Evolutionary conservation across 2,888 invertebrate genomes (phyloP), one percentile per base, ranked within the genome.

Genomic region (Ormyrus pomaceus): DNA sequence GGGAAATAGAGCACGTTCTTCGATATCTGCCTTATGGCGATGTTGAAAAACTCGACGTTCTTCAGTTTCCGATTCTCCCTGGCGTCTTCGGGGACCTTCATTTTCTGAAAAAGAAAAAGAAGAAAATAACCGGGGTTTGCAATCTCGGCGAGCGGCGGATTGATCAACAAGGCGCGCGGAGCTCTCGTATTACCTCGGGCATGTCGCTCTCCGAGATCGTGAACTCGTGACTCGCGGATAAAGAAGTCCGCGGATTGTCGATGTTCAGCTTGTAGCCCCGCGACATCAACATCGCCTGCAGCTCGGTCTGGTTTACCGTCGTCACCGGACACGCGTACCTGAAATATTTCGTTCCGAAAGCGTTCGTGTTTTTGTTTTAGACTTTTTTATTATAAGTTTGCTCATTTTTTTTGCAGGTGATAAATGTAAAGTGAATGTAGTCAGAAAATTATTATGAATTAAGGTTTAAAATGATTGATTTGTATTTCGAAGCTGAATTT

Each of bases 1-100:
- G 95, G 95, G 85, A 95, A 95, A 88, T 93, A 95, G 82, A 93
- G 91, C 76, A 91, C 88, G 58, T 89, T 90, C 53, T 92, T 91
- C 0, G 93, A 92, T 6, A 94, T 86, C 87, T 91, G 93, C 11
- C 94, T 91, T 61, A 94, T 91, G 0, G 93, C 92, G 0, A 92
- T 93, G 78, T 92, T 92, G 84, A 93, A 94, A 79, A 91, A 91
- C 11, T 93, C 92, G 83, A 94, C 92, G 85, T 94, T 94, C 53
- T 88, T 91, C 84, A 94, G 86, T 64, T 92, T 91, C 76, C 93
- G 91, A 13, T 92, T 91, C 56, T 93, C 93, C 82, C 92, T 92
- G 75, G 93, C 91, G 81, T 91, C 89, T 45, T 85, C 85, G 5
- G 83, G 85, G 9, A 80, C 34, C 0, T 64, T 68, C 58, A 78